Conservation (phyloP, 2,113 vertebrate genomes). For the Solea solea region DNA sequence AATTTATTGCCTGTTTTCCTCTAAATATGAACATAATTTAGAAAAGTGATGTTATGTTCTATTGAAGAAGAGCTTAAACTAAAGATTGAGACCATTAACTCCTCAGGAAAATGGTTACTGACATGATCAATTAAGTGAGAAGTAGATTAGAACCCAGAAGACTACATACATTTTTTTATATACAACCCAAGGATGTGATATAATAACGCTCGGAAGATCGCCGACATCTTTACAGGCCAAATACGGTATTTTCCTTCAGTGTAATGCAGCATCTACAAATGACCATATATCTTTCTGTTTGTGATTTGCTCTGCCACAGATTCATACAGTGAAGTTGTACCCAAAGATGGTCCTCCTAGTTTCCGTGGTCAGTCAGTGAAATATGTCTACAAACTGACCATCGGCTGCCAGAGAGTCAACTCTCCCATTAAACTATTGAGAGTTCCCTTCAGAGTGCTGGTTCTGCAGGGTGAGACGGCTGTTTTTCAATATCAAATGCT, state of each 20-base stretch:
- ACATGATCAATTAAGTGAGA: too few species aligned
- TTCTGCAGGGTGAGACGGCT: conserved; percentile 87
- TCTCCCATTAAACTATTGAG: conserved; percentile 96
- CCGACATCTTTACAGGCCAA: not conserved
- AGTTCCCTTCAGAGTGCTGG: conserved; percentile 94
- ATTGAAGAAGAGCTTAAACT: too few species aligned
- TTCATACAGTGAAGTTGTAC: conserved; percentile 92
- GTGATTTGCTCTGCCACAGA: conserved; percentile 76
- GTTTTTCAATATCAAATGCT: not conserved
- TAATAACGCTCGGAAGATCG: not conserved
- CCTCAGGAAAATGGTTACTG: too few species aligned
- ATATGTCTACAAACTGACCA: conserved; percentile 97
- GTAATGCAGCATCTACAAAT: not conserved
- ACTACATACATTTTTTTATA: too few species aligned
- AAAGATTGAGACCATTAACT: too few species aligned
- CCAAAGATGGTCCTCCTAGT: conserved; percentile 91
- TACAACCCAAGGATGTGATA: too few species aligned
- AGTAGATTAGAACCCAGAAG: too few species aligned
- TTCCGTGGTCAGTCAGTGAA: conserved; percentile 97
- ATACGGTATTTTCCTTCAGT: not conserved
- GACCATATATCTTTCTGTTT: not conserved
- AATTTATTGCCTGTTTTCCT: too few species aligned
- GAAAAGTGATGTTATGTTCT: too few species aligned
- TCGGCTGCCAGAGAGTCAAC: conserved; percentile 98
- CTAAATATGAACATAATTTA: too few species aligned